Evolutionary conservation across 2,888 invertebrate genomes (phyloP).

Genomic region (Leptopilina syphax): DNA sequence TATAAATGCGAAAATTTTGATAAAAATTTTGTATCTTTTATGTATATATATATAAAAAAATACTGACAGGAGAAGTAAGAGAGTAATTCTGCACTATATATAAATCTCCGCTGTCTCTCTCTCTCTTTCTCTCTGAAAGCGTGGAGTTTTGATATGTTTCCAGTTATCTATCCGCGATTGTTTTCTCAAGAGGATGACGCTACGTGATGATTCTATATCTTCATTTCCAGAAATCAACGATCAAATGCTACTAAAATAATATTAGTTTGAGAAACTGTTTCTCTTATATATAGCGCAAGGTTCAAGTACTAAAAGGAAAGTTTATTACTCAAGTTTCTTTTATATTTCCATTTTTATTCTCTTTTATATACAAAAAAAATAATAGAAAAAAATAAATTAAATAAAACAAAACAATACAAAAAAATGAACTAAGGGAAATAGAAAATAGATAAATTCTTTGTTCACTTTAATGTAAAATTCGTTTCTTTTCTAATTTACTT

Average conservation of each 20-base stretch:
- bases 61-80: no score
- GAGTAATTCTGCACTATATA: constrained; percentile 1
- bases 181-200: constrained; percentile 33
- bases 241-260: constrained; percentile 33
- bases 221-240: constrained; percentile 4
- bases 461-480: no score
- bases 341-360: background rate
- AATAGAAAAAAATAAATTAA: no score
- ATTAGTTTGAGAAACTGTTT: constrained; percentile 6
- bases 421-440: no score
- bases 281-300: background rate
- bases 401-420: no score
- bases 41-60: background rate
- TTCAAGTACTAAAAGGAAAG: background rate
- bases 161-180: constrained; percentile 29
- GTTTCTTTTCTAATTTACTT: no score
- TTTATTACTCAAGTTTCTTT: constrained; percentile 10
- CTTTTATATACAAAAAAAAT: no score
- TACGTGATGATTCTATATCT: constrained; percentile 30
- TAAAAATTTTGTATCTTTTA: background rate
- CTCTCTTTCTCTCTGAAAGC: background rate
- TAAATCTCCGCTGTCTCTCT: background rate
- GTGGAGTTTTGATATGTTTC: constrained; percentile 10
- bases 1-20: background rate
- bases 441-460: no score